These are phyloP conservation scores for Pammene aurita DNA, from an alignment of 2,888 invertebrate genomes.

Conservation along the genomic window DNA sequence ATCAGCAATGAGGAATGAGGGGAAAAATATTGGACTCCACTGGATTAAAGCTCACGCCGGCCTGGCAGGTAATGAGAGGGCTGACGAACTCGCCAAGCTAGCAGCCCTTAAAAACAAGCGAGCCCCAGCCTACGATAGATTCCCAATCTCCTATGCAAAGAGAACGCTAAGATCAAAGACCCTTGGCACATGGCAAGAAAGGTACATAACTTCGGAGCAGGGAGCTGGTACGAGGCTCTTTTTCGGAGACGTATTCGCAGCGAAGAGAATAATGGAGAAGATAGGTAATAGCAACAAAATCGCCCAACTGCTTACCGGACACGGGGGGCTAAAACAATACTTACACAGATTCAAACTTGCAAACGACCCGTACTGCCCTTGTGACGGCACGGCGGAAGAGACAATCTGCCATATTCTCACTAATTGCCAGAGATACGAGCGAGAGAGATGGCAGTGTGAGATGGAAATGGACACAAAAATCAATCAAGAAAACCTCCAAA, in stretches of 20 bases:
- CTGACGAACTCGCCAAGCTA: not conserved
- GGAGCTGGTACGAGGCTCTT: not conserved
- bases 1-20: fast-evolving
- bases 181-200: not conserved
- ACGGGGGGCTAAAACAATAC: not conserved
- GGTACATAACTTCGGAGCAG: not conserved
- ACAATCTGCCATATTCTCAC: not conserved
- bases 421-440: not conserved
- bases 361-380: not conserved
- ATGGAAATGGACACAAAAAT: not conserved
- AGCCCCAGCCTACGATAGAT: not conserved
- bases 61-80: not conserved
- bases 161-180: not conserved
- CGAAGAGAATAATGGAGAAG: no score
- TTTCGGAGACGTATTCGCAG: not conserved
- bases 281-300: not conserved
- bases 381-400: not conserved
- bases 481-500: not conserved
- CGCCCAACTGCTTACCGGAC: not conserved
- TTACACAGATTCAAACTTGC: not conserved
- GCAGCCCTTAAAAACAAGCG: not conserved
- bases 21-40: not conserved
- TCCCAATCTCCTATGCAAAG: not conserved
- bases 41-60: conserved; percentile 1
- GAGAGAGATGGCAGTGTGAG: not conserved